These are phyloP conservation scores for Gopherus evgoodei DNA, from an alignment of 2,113 vertebrate species.

Conservation along the genomic window DNA sequence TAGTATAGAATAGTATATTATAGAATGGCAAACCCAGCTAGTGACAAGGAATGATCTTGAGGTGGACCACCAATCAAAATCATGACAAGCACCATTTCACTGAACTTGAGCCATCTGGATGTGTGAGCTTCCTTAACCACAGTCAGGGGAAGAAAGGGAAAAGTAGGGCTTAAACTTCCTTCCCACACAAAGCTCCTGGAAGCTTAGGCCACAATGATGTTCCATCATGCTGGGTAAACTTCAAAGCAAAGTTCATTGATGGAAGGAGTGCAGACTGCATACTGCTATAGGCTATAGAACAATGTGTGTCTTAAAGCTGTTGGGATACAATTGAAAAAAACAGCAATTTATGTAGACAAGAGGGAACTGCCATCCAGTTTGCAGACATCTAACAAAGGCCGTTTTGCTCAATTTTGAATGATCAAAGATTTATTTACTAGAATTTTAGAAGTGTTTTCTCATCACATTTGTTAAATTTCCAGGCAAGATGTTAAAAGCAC, in stretches of 20 bases:
- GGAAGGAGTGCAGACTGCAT: neutral
- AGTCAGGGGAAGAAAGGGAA: neutral
- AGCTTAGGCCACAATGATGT: neutral
- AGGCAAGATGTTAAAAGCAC: neutral
- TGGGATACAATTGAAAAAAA: neutral
- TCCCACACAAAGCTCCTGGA: neutral
- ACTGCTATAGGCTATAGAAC: neutral
- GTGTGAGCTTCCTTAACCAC: neutral
- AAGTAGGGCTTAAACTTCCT: neutral
- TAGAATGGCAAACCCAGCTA: neutral
- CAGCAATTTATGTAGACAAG: neutral
- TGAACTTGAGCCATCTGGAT: neutral
- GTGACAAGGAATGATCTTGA: neutral
- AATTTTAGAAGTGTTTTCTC: neutral
- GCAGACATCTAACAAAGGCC: neutral
- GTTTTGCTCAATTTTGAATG: neutral
- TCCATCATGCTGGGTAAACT: neutral
- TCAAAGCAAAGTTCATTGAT: neutral
- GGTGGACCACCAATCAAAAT: neutral
- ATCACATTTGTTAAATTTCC: neutral
- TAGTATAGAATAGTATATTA: neutral
- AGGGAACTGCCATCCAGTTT: neutral
- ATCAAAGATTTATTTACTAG: neutral
- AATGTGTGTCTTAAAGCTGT: neutral
- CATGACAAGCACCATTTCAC: rapidly evolving